Base-by-base conservation (phyloP, 2,888 invertebrate species). In the Ichneumoninae sp. region DNA sequence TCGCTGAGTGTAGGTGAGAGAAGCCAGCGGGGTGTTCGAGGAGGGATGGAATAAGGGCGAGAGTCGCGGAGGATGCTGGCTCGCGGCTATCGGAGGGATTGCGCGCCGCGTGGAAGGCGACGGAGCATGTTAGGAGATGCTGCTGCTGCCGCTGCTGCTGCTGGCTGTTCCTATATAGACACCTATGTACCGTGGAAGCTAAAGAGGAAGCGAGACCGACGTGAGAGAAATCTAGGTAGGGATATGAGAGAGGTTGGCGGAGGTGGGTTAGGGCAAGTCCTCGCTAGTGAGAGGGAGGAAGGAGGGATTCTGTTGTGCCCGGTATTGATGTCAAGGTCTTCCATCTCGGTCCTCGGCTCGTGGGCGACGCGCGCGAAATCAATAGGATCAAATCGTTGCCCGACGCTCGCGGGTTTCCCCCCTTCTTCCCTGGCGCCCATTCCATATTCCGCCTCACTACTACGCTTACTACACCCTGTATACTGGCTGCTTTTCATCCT, bases 281-380 rank as follows among this genome's bases (percentile, higher is more conserved):
- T 86, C 89, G 90, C 86, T 30, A 16, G 74, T 10, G 57, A 50
- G 44, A 22, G 54, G 47, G 60, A 52, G 75, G 81, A 69, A 65
- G 71, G 91, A 89, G 89, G 90, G 91, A 84, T 91, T 92, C 90
- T 90, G 90, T 89, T 90, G 89, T 89, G 87, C 86, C 81, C 86
- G 88, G 89, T 91, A 91, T 91, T 90, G 90, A 91, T 92, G 92
- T 92, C 92, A 92, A 92, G 92, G 92, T 92, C 92, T 88, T 90
- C 87, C 89, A 90, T 90, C 92, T 90, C 91, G 92, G 88, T 63
- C 63, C 44, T 91, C 88, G 88, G 89, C 88, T 92, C 91, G 93
- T 87, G 93, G 92, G 91, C 83, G 92, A 91, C 88, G 92, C 91
- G 93, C 91, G 89, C 89, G 88, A 89, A 91, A 92, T 92, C 92